Evolutionary conservation across 2,113 vertebrate species (phyloP).

Genomic region (Limanda limanda): DNA sequence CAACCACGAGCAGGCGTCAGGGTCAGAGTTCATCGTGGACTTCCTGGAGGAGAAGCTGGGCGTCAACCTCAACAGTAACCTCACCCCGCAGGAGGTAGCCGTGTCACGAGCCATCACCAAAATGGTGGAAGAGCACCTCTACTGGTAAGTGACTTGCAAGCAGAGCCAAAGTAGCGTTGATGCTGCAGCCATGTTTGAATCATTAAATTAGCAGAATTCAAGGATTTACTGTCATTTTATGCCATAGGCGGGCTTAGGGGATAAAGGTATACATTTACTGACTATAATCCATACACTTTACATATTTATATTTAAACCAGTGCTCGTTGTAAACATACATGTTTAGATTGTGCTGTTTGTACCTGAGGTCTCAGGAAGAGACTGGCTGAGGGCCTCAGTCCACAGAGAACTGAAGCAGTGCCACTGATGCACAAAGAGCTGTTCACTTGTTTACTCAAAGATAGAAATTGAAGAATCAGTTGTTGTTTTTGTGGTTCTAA

Average conservation of each 20-base stretch:
- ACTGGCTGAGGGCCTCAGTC: no score
- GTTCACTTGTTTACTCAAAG: no score
- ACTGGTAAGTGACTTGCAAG: slow-evolving; percentile 86
- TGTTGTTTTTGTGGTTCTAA: no score
- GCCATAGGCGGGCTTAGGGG: not conserved
- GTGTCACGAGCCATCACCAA: slow-evolving; percentile 92
- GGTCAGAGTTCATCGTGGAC: slow-evolving; percentile 96
- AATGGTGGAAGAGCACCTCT: slow-evolving; percentile 98
- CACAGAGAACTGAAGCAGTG: no score
- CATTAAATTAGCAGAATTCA: not conserved
- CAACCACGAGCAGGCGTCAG: slow-evolving; percentile 92
- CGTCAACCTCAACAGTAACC: slow-evolving; percentile 92
- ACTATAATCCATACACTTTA: not conserved
- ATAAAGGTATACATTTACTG: not conserved
- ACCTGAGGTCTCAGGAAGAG: no score
- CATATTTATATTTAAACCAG: not conserved
- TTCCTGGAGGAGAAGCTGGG: slow-evolving; percentile 98
- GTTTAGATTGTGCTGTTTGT: no score
- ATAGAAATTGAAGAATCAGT: no score
- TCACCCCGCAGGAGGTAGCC: slow-evolving; percentile 90
- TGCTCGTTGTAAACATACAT: no score
- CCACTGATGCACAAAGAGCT: no score
- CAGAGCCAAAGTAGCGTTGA: not conserved
- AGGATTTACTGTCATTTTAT: not conserved
- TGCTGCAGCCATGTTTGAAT: not conserved